Conservation (phyloP, 2,113 vertebrate genomes). For the Datnioides undecimradiatus region DNA sequence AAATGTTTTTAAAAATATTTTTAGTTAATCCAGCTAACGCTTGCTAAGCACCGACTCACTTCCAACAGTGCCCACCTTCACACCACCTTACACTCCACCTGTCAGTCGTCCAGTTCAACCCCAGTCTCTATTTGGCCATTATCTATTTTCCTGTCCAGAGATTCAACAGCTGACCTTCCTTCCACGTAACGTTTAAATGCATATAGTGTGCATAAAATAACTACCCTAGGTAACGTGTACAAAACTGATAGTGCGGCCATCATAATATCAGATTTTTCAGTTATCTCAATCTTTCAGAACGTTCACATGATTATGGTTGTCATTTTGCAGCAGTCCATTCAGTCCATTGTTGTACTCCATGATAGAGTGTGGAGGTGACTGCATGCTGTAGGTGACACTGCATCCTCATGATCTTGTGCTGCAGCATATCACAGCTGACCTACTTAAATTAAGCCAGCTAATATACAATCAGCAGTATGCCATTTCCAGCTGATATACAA, state of each 20-base stretch:
- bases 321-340: background rate
- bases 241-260: background rate
- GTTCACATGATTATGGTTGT: background rate
- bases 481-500: background rate
- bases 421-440: background rate
- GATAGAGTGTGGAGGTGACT: background rate
- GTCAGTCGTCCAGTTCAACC: background rate
- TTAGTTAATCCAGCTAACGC: background rate
- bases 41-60: background rate
- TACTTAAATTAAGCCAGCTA: conserved; percentile 6
- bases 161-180: background rate
- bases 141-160: background rate
- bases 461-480: background rate
- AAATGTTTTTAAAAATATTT: background rate
- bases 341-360: background rate
- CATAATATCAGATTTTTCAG: background rate
- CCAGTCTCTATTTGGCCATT: no score
- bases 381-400: background rate
- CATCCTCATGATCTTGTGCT: conserved; percentile 12
- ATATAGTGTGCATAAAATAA: background rate
- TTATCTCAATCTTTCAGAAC: background rate
- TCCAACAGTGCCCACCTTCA: no score
- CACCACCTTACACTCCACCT: conserved; percentile 1
- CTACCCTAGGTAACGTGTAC: background rate
- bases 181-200: background rate